Evolutionary conservation across 2,888 invertebrate species (phyloP).

Genomic region (Leptopilina syphax): DNA sequence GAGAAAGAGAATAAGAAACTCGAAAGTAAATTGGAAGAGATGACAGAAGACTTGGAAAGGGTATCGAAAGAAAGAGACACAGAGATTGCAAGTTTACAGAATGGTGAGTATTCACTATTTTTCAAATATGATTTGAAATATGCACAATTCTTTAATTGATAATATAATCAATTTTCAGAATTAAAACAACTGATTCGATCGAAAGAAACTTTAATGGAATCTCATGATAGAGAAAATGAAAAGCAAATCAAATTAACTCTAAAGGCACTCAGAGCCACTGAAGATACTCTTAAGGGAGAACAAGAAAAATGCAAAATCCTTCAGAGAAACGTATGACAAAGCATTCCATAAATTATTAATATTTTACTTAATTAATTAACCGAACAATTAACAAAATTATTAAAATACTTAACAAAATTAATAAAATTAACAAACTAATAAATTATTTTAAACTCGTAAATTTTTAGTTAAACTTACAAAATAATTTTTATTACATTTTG

Average conservation of each 20-base stretch:
- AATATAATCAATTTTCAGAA: constrained; percentile 53
- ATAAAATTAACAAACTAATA: no score
- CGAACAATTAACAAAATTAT: no score
- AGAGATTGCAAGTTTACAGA: constrained; percentile 68
- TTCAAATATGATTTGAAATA: background rate
- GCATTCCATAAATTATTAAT: background rate
- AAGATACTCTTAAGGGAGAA: constrained; percentile 51
- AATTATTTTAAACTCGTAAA: background rate
- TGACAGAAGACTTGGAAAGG: constrained; percentile 44
- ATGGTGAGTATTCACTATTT: constrained; percentile 55
- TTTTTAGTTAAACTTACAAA: background rate
- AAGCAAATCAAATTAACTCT: constrained; percentile 61
- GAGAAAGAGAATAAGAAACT: constrained; percentile 47
- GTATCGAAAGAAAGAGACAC: constrained; percentile 66
- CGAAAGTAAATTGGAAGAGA: constrained; percentile 51
- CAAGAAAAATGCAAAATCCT: constrained; percentile 52
- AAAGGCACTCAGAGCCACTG: constrained; percentile 57
- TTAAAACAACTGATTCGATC: constrained; percentile 62
- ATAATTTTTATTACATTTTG: background rate
- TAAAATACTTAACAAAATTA: no score
- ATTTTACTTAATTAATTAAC: background rate
- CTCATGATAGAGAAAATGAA: constrained; percentile 59
- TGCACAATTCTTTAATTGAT: background rate
- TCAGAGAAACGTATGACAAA: constrained; percentile 46
- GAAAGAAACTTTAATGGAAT: constrained; percentile 47